Base-by-base conservation (phyloP, 2,113 vertebrate species). In the Xyrauchen texanus region DNA sequence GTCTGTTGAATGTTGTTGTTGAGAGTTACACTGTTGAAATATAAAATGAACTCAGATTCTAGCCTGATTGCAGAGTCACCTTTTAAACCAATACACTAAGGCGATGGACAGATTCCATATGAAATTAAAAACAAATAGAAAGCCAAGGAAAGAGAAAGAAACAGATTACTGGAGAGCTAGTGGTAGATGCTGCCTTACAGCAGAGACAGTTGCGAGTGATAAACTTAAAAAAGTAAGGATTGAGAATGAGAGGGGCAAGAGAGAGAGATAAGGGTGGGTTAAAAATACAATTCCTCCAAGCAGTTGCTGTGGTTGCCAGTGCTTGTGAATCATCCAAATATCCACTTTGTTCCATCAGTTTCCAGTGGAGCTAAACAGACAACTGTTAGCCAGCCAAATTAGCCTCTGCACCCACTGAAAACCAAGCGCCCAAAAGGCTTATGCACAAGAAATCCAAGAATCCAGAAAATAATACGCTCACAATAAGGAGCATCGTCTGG, bases 1-100 rank as follows among this genome's bases (percentile, higher is more conserved):
- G 71, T 70, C 57, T 47, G 77, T 83, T 80, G 77, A n/a, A 67
- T 83, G 80, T 83, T n/a, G 42, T 83, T n/a, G 42, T 11, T 16
- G 49, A 3, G 15, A 69, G 76, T 46, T 44, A 72, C 73, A 49
- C 62, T 9, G 68, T 63, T 74, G 12, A 74, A 63, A 46, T 74
- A 62, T 12, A 34, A 63, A 63, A 74, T 62, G 58, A 74, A 63
- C 15, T 34, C 71, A 74, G 71, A 74, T 72, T 72, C 58, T 58
- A 62, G 46, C 47, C 68, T 34, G 68, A 72, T 73, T 83, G 68
- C 78, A 13, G 55, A 72, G 47, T 34, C 21, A 34, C 46, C 75
- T 58, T 75, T 80, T 55, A 66, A 70, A 76, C 82, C 80, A 70
- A 72, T 62, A 61, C 34, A 57, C 8, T 0, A 47, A 78, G 81